Base-by-base conservation (phyloP, 2,797 vertebrate genomes). In the Podarcis lilfordi region DNA sequence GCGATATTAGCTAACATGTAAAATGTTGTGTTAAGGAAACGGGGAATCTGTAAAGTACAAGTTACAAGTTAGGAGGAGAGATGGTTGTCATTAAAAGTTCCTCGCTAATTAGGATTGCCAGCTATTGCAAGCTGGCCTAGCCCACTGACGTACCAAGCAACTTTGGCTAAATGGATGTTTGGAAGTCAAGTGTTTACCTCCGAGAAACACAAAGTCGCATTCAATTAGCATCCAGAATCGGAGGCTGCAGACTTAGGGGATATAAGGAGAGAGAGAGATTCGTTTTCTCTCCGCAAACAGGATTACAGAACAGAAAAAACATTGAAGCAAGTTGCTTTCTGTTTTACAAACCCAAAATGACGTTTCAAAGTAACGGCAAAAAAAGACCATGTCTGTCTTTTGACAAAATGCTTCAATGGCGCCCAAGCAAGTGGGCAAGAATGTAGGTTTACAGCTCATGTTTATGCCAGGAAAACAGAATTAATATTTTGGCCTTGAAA, bases 1-100 rank as follows among this genome's bases (percentile, higher is more conserved):
- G 86, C 93, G 86, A 93, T 93, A 94, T 95, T 95, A 94, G 92
- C 88, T 95, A 93, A 95, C 92, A 95, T 88, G 89, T 94, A 91
- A 94, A 90, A 92, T 88, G 89, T 93, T 94, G 78, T 94, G 94
- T 90, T 92, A 93, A 95, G 95, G 91, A 95, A 96, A 93, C 69
- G 27, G 86, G 89, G 64, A 89, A 90, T 88, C 84, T 93, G 86
- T 90, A 90, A 84, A 93, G 82, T 76, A 84, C 80, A 74, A 86
- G 77, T 92, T 88, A 93, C 86, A 93, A 92, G 40, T 85, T 89
- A 50, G 89, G 91, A 91, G 50, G 84, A 93, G 80, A 84, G 85
- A 87, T 69, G 61, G 37, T 91, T 95, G 91, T 91, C 89, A 86
- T 95, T 93, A 92, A 93, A 89, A 86, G 1, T 72, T 88, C 90